Evolutionary conservation across 1,140 invertebrate genomes (phyloP).

Genomic region (Aphidius gifuensis): DNA sequence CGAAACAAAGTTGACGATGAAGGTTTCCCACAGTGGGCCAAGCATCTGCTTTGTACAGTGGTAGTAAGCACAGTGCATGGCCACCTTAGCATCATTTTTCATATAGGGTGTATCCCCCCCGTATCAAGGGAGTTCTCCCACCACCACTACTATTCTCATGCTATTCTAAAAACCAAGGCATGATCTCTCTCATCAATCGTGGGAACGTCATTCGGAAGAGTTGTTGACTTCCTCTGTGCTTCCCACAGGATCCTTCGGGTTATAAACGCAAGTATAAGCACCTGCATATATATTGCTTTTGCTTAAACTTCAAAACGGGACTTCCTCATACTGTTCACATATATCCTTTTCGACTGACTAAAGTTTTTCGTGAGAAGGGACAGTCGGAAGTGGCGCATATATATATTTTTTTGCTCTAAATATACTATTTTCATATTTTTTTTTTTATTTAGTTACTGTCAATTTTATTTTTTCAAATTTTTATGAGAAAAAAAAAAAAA

Average conservation of each 20-base stretch:
- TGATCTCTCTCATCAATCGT: conserved; percentile 41
- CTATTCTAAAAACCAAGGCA: not conserved
- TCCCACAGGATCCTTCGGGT: conserved; percentile 49
- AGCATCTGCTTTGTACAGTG: conserved; percentile 4
- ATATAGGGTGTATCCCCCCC: conserved; percentile 3
- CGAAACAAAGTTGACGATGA: not conserved
- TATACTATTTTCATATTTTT: too few species aligned
- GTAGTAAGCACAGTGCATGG: not conserved
- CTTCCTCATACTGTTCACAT: conserved; percentile 1
- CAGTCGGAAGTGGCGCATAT: too few species aligned
- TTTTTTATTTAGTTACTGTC: too few species aligned
- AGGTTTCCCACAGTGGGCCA: conserved; percentile 7
- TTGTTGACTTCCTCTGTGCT: conserved; percentile 56
- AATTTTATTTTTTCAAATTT: too few species aligned
- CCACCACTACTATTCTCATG: not conserved
- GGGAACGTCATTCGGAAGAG: conserved; percentile 54
- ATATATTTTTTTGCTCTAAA: too few species aligned
- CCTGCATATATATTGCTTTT: conserved; percentile 18
- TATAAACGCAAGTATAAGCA: conserved; percentile 24
- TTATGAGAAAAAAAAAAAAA: too few species aligned
- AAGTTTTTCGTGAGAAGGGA: too few species aligned
- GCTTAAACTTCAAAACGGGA: conserved; percentile 15
- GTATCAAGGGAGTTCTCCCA: not conserved
- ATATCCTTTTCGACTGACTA: not conserved
- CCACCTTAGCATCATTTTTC: conserved; percentile 9